Base-by-base conservation (phyloP, 2,113 vertebrate genomes). In the Penelope pileata region DNA sequence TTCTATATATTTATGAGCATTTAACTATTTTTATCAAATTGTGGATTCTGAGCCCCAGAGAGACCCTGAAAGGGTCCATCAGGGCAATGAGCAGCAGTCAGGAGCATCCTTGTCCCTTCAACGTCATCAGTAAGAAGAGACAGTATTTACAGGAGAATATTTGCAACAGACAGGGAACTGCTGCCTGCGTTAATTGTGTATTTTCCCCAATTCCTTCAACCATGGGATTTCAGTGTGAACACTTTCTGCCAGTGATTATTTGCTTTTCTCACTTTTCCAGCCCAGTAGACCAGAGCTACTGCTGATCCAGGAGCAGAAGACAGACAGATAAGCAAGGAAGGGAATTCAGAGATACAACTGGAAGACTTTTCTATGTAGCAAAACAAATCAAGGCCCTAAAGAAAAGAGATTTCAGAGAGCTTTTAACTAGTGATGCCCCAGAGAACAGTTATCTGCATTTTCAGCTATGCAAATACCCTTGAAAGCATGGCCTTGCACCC, bases 161-260 rank as follows among this genome's bases (percentile, higher is more conserved):
- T 66, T 94, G 66, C 51, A 68, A 84, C 75, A 29, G 14, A 64
- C 40, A 68, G 29, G 24, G 36, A 77, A 73, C 30, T 22, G 22
- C 34, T 87, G 38, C 16, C 43, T 64, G 23, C 23, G 38, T 59
- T 68, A 22, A 34, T 32, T 9, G 11, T 38, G 22, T 14, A 48
- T 88, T 91, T 53, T 59, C 17, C 16, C 26, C 9, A 14, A 16
- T 36, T 90, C 32, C n/a, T 87, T 68, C 70, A 79, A 23, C 40
- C 38, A 8, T 1, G 1, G 27, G 8, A 78, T 30, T 6, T 38
- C 16, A 17, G 9, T 0, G 1, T n/a, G 50, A 81, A 70, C 3
- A 18, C 5, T 62, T 89, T 68, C 58, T 82, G 17, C 10, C 34
- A 30, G 23, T 30, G 26, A 47, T 36, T 63, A 48, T 56, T 68